Base-by-base conservation (phyloP, 1,140 invertebrate genomes). In the Dinoponera quadriceps region DNA sequence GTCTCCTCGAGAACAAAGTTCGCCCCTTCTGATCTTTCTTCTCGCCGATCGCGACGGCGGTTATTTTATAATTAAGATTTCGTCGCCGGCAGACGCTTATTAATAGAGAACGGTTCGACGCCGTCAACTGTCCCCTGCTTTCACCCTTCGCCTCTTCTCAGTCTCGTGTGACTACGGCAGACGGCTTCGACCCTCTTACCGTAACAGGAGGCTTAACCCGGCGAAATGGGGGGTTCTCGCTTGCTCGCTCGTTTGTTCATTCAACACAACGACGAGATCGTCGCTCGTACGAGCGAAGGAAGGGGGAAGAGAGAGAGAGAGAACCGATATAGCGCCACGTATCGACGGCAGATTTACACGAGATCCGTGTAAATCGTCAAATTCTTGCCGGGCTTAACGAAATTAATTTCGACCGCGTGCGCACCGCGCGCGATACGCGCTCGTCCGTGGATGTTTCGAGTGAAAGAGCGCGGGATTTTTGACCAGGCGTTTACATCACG, bases 181-280 rank as follows among this genome's bases (percentile, higher is more conserved):
- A 25, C 59, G 55, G n/a, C 65, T 57, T 49, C 54, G 74, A 83
- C 55, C 81, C 72, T 82, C 49, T 84, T 84, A 82, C 38, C 77
- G 84, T 88, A 78, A 86, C 84, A 87, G 88, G 81, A 82, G 66
- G 81, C 84, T 88, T 77, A 44, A 77, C 27, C 51, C 62, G 77
- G 77, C 60, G 82, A 82, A 83, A 80, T 59, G 22, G 20, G 60
- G 54, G 51, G 54, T 86, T 11, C 25, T 49, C 3, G 63, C n/a
- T 44, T 9, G 38, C 38, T 44, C 38, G 38, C n/a, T 44, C 9
- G 38, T 9, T 44, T 9, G 38, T 13, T 44, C 38, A 44, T 44
- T 22, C 44, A 20, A 11, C 48, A 2, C 4, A 49, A 54, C 25
- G 11, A 57, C 54, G 16, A 65, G 20, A 44, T 16, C 25, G 5